phyloP scores from a whole-genome alignment of 2,113 vertebrate genomes.

The Origma solitaria region DNA sequence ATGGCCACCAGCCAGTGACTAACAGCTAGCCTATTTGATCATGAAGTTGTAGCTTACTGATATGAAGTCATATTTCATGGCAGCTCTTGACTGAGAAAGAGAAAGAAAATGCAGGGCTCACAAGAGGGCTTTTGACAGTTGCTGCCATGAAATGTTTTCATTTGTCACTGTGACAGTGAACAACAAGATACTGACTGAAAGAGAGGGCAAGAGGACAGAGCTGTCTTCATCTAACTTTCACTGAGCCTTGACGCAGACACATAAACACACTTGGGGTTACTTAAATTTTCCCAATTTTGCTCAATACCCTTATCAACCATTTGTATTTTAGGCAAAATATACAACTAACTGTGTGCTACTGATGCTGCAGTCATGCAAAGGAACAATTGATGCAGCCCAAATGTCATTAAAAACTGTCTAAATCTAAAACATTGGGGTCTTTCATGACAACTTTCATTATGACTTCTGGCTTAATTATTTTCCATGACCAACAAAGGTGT shows the following conservation, averaged over 20 bases:
- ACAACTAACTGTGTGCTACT: background rate
- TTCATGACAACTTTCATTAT: background rate
- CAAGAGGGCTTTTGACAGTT: conserved; percentile 39
- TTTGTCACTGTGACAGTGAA: conserved; percentile 50
- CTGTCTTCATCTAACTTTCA: background rate
- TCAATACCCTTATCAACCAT: background rate
- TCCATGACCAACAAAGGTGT: background rate
- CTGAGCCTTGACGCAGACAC: background rate
- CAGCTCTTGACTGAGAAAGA: conserved; percentile 5
- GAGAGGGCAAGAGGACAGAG: background rate
- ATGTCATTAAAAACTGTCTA: background rate
- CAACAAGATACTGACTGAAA: conserved; percentile 10
- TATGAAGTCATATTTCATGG: conserved; percentile 36
- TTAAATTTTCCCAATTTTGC: background rate
- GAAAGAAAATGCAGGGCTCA: conserved; percentile 16
- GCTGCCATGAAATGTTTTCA: conserved; percentile 33
- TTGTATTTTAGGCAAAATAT: background rate
- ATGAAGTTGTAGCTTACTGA: conserved; percentile 22
- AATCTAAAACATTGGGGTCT: background rate
- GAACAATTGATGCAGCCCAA: background rate
- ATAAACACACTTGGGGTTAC: background rate
- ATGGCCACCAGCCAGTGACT: conserved; percentile 36
- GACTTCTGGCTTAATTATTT: background rate
- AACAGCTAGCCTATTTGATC: conserved; percentile 43
- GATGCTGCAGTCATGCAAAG: background rate